These are phyloP conservation scores for Metridium senile DNA, from an alignment of 92 coral and sea anemone genomes.

Conservation along the genomic window DNA sequence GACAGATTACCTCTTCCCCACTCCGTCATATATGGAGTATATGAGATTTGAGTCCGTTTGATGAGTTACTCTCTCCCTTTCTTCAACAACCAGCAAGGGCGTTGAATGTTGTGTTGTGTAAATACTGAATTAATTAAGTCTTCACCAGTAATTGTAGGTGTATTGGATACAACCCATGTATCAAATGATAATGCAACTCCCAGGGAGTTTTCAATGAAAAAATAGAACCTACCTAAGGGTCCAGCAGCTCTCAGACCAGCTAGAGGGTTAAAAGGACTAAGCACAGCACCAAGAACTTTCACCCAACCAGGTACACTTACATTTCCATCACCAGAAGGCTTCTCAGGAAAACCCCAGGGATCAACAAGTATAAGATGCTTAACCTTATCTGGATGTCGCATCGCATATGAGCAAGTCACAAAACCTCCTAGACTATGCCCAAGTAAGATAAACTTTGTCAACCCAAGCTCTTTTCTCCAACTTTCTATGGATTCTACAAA, in stretches of 20 bases:
- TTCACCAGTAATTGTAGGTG: too few relatives aligned
- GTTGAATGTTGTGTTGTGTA: too few relatives aligned
- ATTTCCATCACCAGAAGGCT: constrained; percentile 70
- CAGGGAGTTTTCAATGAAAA: neutral
- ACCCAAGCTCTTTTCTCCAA: constrained; percentile 79
- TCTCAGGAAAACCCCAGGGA: constrained; percentile 93
- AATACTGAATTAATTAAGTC: too few relatives aligned
- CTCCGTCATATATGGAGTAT: too few relatives aligned
- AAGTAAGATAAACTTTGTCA: constrained; percentile 79
- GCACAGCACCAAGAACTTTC: constrained; percentile 70
- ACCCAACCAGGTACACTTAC: constrained; percentile 80
- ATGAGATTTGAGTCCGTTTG: too few relatives aligned
- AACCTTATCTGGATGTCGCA: constrained; percentile 79
- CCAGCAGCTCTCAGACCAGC: constrained; percentile 96
- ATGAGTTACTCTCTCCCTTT: too few relatives aligned
- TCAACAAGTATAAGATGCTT: constrained; percentile 86
- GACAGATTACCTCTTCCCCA: too few relatives aligned
- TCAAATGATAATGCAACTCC: neutral
- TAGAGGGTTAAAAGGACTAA: constrained; percentile 85
- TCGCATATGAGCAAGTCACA: constrained; percentile 80
- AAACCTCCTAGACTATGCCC: constrained; percentile 99
- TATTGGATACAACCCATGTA: too few relatives aligned
- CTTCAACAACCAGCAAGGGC: too few relatives aligned
- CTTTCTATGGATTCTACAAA: constrained; percentile 86
- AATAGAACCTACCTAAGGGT: constrained; percentile 77